Evolutionary conservation across 2,888 invertebrate genomes (phyloP), one percentile per base, ranked within the genome.

Genomic region (Watsonalla cultraria): DNA sequence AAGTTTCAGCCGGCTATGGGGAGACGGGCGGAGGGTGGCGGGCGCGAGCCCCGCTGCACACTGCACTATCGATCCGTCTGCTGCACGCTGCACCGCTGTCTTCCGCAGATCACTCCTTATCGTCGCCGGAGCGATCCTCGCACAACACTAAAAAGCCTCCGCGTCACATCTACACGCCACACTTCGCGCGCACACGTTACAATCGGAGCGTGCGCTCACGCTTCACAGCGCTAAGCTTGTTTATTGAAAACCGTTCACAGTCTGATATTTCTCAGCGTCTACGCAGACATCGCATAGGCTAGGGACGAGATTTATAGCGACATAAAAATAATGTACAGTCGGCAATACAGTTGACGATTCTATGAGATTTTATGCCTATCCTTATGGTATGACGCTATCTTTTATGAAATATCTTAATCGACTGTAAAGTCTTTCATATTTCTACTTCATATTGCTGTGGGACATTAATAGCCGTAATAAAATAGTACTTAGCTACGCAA

Each of bases 91-190:
- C 87, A 83, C 66, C 82, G 84, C 86, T 89, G 90, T 90, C 90
- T 90, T 90, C 84, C 82, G 80, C 90, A 89, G 89, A 90, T 90
- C 89, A 87, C 79, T 81, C 84, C 87, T 86, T 90, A 90, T 89
- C 90, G 84, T 80, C 71, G 74, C 80, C 81, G 79, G 83, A 83
- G 82, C 82, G 75, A 80, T 78, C 76, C 80, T 77, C 74, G 66
- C 56, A 60, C 63, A 65, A 59, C 57, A 72, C 80, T 82, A 78
- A 81, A 86, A 86, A 84, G 82, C 78, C 80, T 84, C 82, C 79
- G 72, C 75, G 66, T 78, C 69, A 76, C 73, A 76, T 76, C 68
- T 65, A 66, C 72, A 73, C 65, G 81, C 11, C 77, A 80, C 82
- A 82, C 69, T 76, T 76, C 70, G 66, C 58, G 64, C 68, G 61